Evolutionary conservation across 2,888 invertebrate species (phyloP), one percentile per base, ranked within the genome.

Genomic region (Philereme transversata): DNA sequence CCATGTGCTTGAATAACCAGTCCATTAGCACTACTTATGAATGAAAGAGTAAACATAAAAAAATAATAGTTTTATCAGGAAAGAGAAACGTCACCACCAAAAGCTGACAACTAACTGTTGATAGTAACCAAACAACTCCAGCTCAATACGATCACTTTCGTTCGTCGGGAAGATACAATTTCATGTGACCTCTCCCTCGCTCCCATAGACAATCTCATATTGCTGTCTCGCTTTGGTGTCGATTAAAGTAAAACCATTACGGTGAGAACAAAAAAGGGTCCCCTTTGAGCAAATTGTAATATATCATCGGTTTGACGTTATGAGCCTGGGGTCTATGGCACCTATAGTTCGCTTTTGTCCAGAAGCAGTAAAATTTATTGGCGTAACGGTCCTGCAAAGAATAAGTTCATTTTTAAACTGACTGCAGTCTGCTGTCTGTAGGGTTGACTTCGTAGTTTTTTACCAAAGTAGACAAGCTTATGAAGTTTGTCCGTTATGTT

Each of bases 221-320:
- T 62, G 60, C 51, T 53, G 46, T 77, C 76, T 76, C 75, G 75
- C 72, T 77, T 71, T 61, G 63, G 73, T 79, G 84, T 82, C 90
- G 90, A 91, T 91, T 90, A 88, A 87, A 87, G 82, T 87, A 83
- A 87, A 88, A 87, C 91, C 90, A 92, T 92, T 92, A 91, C 87
- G 77, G 69, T 70, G 86, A 89, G 91, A 91, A 92, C 92, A 92
- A 92, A 92, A 91, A 92, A 92, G 82, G 90, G 91, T 88, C 90
- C 92, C 92, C 92, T 90, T 88, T 88, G 86, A 89, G 80, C 83
- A 90, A 91, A 90, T 90, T 75, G 91, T 88, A 88, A 92, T 92
- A 88, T 90, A 92, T 92, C 92, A 92, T 92, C 89, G 85, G 77
- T 81, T 83, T 92, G 91, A 91, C 92, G 84, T 88, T 82, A 82